Evolutionary conservation across 2,113 vertebrate species (phyloP), one percentile per base, ranked within the genome.

Genomic region (Anarhynchus alexandrinus): DNA sequence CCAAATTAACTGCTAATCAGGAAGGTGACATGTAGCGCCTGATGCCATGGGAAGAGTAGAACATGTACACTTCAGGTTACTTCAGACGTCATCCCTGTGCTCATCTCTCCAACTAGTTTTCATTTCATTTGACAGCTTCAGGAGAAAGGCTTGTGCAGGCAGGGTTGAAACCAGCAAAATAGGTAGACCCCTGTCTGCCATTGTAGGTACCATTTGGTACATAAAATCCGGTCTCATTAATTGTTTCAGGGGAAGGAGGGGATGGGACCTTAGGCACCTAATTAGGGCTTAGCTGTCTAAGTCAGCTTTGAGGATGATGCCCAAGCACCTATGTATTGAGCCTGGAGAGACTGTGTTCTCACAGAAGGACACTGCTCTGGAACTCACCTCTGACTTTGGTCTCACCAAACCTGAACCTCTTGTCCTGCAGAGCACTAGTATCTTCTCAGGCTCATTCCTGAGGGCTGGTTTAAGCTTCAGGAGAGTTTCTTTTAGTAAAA

Each of bases 251-350:
- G 30, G 36, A 86, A 77, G 34, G 49, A 72, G 54, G 17, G 23
- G 20, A 38, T 40, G 19, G 66, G 40, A 83, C 54, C 40, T 47
- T 59, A 76, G 66, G 29, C 70, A 88, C 6, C 27, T 83, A 64
- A 58, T 43, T 64, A 74, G 47, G 38, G 38, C 29, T 86, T 62
- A 64, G n/a, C 29, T 84, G 32, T 36, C 20, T 70, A 66, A 84
- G 19, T 12, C 51, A 84, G 36, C 25, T 77, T 93, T 90, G 54
- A 84, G 55, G 11, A 58, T 52, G 32, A 65, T 66, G 34, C 27
- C 1, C 10, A 61, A 62, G 40, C 15, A 69, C 15, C 29, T 62
- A 15, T 0, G 0, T 6, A 23, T 9, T 32, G 51, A 90, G 29
- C 27, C 27, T 52, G 42, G n/a, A 86, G n/a, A 29, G 29, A 34